phyloP scores from a whole-genome alignment of 2,113 vertebrate genomes.

The Myrmophylax atrothorax region DNA sequence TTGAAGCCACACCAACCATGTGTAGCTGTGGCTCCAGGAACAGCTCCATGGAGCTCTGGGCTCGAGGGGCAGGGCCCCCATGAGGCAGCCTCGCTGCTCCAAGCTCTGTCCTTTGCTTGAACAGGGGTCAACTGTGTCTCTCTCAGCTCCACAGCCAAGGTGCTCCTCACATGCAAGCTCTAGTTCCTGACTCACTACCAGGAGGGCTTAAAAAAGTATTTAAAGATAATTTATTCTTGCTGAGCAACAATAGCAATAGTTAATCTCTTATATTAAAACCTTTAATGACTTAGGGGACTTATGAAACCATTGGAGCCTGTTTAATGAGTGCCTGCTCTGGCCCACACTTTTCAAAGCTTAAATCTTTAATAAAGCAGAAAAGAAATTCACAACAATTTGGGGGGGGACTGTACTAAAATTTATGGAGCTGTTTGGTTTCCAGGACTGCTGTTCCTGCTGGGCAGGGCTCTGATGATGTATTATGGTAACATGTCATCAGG shows the following conservation, averaged over 20 bases:
- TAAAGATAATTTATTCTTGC: constrained; percentile 32
- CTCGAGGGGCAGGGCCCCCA: background rate
- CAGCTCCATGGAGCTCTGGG: background rate
- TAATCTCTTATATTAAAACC: constrained; percentile 4
- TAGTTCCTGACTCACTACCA: background rate
- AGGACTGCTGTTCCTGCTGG: constrained; percentile 66
- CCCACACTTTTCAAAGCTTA: constrained; percentile 35
- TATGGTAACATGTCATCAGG: constrained; percentile 67
- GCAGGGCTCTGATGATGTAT: constrained; percentile 72
- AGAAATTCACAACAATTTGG: constrained; percentile 62
- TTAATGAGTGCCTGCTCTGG: constrained; percentile 61
- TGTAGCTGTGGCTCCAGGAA: background rate
- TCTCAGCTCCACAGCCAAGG: background rate
- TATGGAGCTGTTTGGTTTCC: constrained; percentile 69
- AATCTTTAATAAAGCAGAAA: constrained; percentile 73
- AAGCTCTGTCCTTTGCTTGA: background rate
- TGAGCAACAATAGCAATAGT: background rate
- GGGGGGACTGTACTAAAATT: constrained; percentile 31
- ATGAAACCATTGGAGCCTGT: constrained; percentile 34
- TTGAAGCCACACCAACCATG: background rate
- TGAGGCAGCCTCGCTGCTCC: accelerated
- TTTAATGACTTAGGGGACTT: constrained; percentile 40
- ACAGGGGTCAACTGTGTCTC: background rate
- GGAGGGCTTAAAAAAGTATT: constrained; percentile 18
- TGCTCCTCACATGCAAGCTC: background rate